Base-by-base conservation (phyloP, 2,113 vertebrate species). In the Nycticorax nycticorax region DNA sequence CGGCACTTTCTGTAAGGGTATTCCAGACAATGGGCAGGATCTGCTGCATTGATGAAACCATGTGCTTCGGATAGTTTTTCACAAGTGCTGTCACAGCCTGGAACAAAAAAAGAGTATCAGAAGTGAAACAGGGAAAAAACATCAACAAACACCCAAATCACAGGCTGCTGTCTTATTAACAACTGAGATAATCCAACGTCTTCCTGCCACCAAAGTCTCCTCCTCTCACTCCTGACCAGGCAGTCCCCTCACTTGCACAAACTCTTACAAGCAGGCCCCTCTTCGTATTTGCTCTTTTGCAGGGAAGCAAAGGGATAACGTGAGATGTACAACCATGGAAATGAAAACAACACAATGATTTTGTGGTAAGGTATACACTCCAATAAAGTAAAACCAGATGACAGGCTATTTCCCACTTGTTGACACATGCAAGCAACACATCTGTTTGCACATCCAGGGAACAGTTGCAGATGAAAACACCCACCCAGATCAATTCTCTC, bases 1-100 rank as follows among this genome's bases (percentile, higher is more conserved):
- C 98, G 10, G 99, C 99, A 43, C 99, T 99, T 95, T 99, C 99
- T 1, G 99, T 99, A n/a, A 99, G 98, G 5, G 99, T 99, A 69
- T 99, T 99, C 99, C 99, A 99, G 14, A 99, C 99, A 21, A 99
- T 99, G 67, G 99, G 99, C 71, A 99, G 98, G 84, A 99, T 99
- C 95, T 99, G 99, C 96, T 99, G 99, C 99, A 99, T 99, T 45
- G 99, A 99, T 2, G 99, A 99, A 92, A 99, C 98, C 99, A 99
- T 99, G 94, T 99, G 99, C 97, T 99, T 99, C 3, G 99, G 99
- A 74, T 99, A 99, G 97, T 99, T 99, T 95, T 99, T 99, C 95
- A 99, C 99, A 91, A 99, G 97, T 1, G 99, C 99, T 8, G 99
- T 99, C 63, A 99, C 99, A 55, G 99, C 99, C 99, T 99, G 93